Base-by-base conservation (phyloP, 2,888 invertebrate genomes). In the Drosophila ochracea region DNA sequence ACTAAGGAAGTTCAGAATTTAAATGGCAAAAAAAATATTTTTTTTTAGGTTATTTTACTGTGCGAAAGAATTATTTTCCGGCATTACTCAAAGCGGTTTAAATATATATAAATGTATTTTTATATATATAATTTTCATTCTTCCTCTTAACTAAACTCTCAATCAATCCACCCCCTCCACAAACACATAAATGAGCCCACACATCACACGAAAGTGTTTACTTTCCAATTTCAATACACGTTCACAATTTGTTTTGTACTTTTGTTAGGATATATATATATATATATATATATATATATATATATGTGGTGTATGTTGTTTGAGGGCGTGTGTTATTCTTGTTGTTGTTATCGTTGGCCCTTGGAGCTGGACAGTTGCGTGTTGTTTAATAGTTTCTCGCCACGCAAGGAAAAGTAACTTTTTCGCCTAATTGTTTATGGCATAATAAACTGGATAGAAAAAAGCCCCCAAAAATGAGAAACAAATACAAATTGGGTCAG, bases 371-470 rank as follows among this genome's bases (percentile, higher is more conserved):
- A 63, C 77, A 80, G 58, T 81, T 80, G 82, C 82, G 82, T 82
- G 80, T 52, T 63, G 75, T 82, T 80, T 80, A 80, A 80, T 72
- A 72, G 59, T 60, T 62, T 67, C 67, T 73, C 78, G 75, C 80
- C 80, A 80, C 80, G 80, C 82, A 82, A 82, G 75, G 75, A 75
- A 78, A 75, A 65, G 39, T 66, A 78, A 82, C 66, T 82, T 82
- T 78, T 80, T 69, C 76, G 71, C 72, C 79, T 82, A 82, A 80
- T 82, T 80, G 82, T 78, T 82, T 75, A 82, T 82, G 62, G 72
- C 76, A 75, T 68, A 78, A 80, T 80, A 78, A 80, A 78, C 74
- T 82, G 68, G 65, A 70, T 65, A 59, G 68, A 72, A 77, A 64
- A 39, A 33, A 49, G 3, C 6, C 19, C 39, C 37, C 11, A 35